A percentile compares a stretch with the other conserved stretches of the same genome.
Evolutionary conservation across 2,888 invertebrate species (phyloP).

Genomic region (Sarcophaga carnaria): DNA sequence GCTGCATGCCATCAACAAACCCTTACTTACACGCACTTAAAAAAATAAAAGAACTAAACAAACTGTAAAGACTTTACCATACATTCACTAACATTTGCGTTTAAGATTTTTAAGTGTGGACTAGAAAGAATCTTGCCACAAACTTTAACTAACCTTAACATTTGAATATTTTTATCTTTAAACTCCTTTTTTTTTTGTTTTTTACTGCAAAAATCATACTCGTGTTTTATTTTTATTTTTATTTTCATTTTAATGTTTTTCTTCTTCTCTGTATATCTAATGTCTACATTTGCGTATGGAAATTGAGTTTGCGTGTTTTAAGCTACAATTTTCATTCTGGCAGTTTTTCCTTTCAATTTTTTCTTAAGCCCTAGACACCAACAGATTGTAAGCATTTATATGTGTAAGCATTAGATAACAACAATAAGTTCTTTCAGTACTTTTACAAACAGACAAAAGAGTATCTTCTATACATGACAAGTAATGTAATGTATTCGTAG

Average conservation of each 20-base stretch:
- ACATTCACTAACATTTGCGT: constrained; percentile 2
- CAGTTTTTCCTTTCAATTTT: constrained; percentile 9
- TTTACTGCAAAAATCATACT: not conserved
- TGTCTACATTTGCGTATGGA: constrained; percentile 66
- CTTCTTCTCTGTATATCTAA: constrained; percentile 48
- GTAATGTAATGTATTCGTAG: constrained; percentile 21
- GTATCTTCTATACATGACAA: constrained; percentile 35
- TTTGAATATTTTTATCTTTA: constrained; percentile 30
- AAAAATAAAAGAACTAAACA: constrained; percentile 31
- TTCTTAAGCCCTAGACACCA: constrained; percentile 49
- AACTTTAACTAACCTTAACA: constrained; percentile 25
- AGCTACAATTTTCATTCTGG: constrained; percentile 30
- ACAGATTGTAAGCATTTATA: constrained; percentile 58
- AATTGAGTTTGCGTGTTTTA: constrained; percentile 64
- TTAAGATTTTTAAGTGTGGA: constrained; percentile 24
- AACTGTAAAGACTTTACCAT: constrained; percentile 23
- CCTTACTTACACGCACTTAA: constrained; percentile 55
- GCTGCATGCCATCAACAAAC: constrained; percentile 50
- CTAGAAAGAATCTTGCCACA: constrained; percentile 10
- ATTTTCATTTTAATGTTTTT: not conserved
- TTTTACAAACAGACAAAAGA: constrained; percentile 26
- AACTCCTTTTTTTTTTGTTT: constrained; percentile 9
- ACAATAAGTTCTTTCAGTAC: constrained; percentile 24
- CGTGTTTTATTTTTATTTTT: not conserved
- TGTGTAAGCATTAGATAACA: constrained; percentile 65